Evolutionary conservation across 2,888 invertebrate genomes (phyloP), one percentile per base, ranked within the genome.

Genomic region (Metacarcinus magister): DNA sequence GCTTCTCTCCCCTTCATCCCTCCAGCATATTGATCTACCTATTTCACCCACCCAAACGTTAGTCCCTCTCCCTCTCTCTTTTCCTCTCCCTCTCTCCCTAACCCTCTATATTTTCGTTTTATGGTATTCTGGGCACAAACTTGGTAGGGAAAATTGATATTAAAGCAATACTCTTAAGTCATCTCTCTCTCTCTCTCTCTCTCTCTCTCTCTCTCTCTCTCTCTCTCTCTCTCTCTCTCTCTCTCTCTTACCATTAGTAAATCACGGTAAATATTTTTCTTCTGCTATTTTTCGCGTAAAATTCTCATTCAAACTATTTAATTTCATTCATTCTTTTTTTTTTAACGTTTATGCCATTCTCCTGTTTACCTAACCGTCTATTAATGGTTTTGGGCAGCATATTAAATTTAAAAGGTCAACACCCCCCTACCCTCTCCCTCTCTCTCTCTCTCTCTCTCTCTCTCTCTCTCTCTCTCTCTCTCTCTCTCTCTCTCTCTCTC

Each of bases 201-300:
- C 75, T 82, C 75, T 82, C 75, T 82, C 75, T 82, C 75, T 82
- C 75, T 82, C 75, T 82, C 75, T 82, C 75, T 82, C 75, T 82
- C 75, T 32, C 75, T 75, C 75, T n/a, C 75, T 82, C 75, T 32
- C 75, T 82, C 67, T 67, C 67, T 67, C 67, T 67, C 67, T 67
- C 67, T 48, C 48, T 48, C 48, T 48, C 48, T 48, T 39, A 39
- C 39, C 0, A 39, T 39, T 39, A 39, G 39, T 39, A 39, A 39
- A 39, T 39, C 39, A 39, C 39, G 2, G 39, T 39, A 39, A 39
- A 39, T 39, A 39, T 48, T 48, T 60, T 4, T 60, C 23, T 60
- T 23, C 10, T 60, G 23, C 5, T 23, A 23, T 23, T 23, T 60
- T 60, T 54, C 39, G 39, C 2, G 39, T 39, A 39, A 39, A 39